Evolutionary conservation across 37 sponge, comb jelly and placozoan species (phyloP).

Genomic region (Aplysina aerophoba): DNA sequence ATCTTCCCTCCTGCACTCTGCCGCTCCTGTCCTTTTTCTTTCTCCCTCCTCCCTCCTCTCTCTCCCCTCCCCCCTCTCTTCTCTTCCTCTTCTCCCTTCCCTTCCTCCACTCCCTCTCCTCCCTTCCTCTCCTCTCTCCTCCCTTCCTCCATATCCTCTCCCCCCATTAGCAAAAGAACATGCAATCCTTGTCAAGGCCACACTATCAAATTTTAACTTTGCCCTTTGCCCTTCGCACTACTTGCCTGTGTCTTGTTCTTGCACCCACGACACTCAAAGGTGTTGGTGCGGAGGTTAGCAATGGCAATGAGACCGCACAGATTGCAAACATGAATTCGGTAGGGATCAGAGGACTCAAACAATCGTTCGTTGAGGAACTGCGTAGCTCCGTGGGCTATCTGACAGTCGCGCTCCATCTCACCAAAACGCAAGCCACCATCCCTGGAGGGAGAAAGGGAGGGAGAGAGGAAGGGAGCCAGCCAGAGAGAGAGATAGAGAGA

Average conservation of each 20-base stretch:
- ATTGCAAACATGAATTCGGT: constrained; percentile 93
- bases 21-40: too few relatives aligned
- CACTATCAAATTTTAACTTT: too few relatives aligned
- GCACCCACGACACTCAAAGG: constrained; percentile 96
- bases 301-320: constrained; percentile 98
- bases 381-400: constrained; percentile 98
- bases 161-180: too few relatives aligned
- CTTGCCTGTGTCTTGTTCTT: constrained; percentile 96
- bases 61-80: background rate
- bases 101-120: too few relatives aligned
- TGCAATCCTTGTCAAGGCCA: too few relatives aligned
- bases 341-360: constrained; percentile 94
- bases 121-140: too few relatives aligned
- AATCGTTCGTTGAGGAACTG: constrained; percentile 98
- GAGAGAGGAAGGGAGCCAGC: too few relatives aligned
- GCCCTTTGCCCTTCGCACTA: background rate
- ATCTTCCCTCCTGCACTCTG: too few relatives aligned
- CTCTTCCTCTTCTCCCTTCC: too few relatives aligned
- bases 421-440: constrained; percentile 99
- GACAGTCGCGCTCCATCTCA: constrained; percentile 99
- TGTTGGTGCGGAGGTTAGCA: constrained; percentile 91
- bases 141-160: too few relatives aligned
- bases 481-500: too few relatives aligned
- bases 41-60: background rate
- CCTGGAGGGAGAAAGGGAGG: constrained; percentile 36